Conservation (phyloP, 2,888 invertebrate species). For the Piscicola geometra region DNA sequence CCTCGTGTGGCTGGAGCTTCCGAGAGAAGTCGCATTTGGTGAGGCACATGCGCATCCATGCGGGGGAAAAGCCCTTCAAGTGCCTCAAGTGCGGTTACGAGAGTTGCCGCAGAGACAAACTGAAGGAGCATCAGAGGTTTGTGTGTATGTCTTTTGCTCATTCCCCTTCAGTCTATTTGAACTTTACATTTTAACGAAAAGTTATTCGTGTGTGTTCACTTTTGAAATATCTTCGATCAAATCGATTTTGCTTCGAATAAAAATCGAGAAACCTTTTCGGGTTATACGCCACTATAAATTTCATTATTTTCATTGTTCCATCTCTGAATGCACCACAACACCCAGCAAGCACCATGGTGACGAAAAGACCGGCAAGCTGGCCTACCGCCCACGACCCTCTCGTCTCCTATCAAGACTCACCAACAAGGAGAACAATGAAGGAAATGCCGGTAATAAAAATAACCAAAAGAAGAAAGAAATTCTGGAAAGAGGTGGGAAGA, state of each 20-base stretch:
- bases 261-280: too few species aligned
- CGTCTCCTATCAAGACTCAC: constrained; percentile 2
- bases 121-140: constrained; percentile 60
- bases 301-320: too few species aligned
- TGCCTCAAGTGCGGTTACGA: constrained; percentile 66
- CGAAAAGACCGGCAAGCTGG: constrained; percentile 12
- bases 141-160: too few species aligned
- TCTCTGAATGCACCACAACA: too few species aligned
- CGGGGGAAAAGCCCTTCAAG: constrained; percentile 64
- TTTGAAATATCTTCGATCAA: too few species aligned
- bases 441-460: background rate
- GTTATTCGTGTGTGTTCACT: too few species aligned
- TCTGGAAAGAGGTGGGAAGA: background rate
- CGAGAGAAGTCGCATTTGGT: constrained; percentile 67
- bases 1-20: constrained; percentile 64
- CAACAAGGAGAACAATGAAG: background rate
- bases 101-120: constrained; percentile 64
- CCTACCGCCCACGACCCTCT: constrained; percentile 27
- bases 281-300: too few species aligned
- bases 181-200: too few species aligned
- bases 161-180: too few species aligned
- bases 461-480: background rate
- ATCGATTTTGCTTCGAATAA: too few species aligned
- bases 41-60: constrained; percentile 66
- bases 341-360: constrained; percentile 29